Percentiles rank a stretch among this genome's conserved stretches.
Evolutionary conservation across 2,113 vertebrate species (phyloP).

Genomic region (Pogona vitticeps): DNA sequence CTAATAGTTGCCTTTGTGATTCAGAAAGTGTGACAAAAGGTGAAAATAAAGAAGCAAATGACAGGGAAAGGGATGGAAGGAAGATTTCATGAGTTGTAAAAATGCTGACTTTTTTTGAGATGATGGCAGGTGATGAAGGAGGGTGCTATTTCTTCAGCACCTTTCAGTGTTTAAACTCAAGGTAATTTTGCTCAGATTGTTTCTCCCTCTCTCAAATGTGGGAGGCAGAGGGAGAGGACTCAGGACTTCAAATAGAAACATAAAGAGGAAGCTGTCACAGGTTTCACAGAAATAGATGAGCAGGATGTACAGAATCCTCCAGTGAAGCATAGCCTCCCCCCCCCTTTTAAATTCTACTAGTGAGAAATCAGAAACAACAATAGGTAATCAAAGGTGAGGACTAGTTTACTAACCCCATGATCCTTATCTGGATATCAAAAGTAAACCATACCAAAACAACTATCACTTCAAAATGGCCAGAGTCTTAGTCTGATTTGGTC

Average conservation of each 20-base stretch:
- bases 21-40: not conserved
- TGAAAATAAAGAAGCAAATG: slow-evolving; percentile 3
- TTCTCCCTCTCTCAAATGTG: not conserved
- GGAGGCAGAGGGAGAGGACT: not conserved
- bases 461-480: not conserved
- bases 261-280: not conserved
- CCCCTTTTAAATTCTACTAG: too few relatives aligned
- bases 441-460: not conserved
- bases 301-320: not conserved
- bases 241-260: not conserved
- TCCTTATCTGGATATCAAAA: not conserved
- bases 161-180: not conserved
- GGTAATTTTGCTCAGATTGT: not conserved
- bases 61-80: not conserved
- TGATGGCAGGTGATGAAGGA: not conserved
- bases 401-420: too few relatives aligned
- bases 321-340: not conserved
- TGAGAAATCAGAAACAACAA: not conserved
- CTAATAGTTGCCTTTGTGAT: not conserved
- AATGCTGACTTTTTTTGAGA: not conserved
- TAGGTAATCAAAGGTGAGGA: not conserved
- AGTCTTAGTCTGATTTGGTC: too few relatives aligned
- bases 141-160: not conserved
- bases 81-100: not conserved
- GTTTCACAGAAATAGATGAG: not conserved